Evolutionary conservation across 1,140 invertebrate genomes (phyloP), one percentile per base, ranked within the genome.

Genomic region (Brachionus rubens): DNA sequence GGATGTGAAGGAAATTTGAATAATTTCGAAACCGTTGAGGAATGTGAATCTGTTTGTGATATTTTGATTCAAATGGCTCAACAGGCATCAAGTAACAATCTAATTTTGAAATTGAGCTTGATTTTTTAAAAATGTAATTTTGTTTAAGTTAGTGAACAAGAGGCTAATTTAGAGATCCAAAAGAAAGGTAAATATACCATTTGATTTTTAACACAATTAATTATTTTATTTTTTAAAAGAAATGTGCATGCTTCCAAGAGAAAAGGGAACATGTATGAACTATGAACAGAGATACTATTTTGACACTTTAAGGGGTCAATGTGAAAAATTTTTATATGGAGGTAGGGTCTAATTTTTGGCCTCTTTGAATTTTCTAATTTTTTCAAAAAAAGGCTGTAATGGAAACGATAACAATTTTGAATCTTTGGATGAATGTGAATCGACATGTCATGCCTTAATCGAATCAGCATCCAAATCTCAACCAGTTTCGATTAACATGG

Each of bases 361-460:
- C 80, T 43, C 89, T 87, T 6, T 88, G 91, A 19, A 28, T n/a
- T 36, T 54, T 40, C 19, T 30, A 19, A 26, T 54, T 24, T 10
- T 75, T 28, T 28, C 3, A 24, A 33, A 16, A 14, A 24, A 21
- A 72, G 93, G 94, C 46, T 96, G 94, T 81, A 89, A 90, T 47
- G 90, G 91, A 50, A 94, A 92, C 80, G 90, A 92, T 80, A 96
- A 96, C 83, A 91, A 92, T 79, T 96, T 96, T 87, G 88, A 91
- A 40, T 90, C 89, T 36, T 89, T 91, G 78, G 86, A 89, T 14
- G 90, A 91, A 78, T 96, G 94, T 83, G 90, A 91, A 78, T 85
- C 88, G 2, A 89, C 92, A 1, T 94, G 92, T 82, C 40, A 65
- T 26, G 40, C 59, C 28, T 43, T 65, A 65, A 65, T 65, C 26